A percentile compares a stretch with the other conserved stretches of the same genome.
Evolutionary conservation across 2,888 invertebrate genomes (phyloP).

Genomic region (Elgonia sp.): DNA sequence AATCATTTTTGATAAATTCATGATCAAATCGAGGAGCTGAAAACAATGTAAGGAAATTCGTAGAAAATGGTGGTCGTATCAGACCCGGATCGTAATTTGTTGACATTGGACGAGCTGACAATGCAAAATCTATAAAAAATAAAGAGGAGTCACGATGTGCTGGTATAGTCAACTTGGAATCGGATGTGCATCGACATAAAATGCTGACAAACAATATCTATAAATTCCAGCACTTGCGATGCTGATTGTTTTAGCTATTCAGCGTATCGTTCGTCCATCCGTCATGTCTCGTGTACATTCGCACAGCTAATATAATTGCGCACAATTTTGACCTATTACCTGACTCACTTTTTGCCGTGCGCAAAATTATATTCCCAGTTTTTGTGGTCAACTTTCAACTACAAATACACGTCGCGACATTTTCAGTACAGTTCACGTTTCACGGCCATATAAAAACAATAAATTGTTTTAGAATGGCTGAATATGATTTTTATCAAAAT

Average conservation of each 20-base stretch:
- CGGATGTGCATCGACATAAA: constrained; percentile 75
- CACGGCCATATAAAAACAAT: background rate
- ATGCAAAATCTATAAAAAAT: constrained; percentile 60
- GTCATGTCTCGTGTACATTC: constrained; percentile 57
- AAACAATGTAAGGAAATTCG: constrained; percentile 12
- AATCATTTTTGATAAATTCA: background rate
- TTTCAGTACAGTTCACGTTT: constrained; percentile 11
- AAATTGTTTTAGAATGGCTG: constrained; percentile 6
- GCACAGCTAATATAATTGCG: constrained; percentile 62
- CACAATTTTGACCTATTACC: constrained; percentile 68
- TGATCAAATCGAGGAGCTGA: background rate
- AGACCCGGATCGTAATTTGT: constrained; percentile 53
- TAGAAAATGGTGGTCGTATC: background rate
- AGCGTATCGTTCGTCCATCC: constrained; percentile 66
- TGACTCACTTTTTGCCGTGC: constrained; percentile 48
- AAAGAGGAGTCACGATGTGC: constrained; percentile 58
- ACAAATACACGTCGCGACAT: constrained; percentile 24
- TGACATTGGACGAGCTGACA: constrained; percentile 69
- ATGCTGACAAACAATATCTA: constrained; percentile 76
- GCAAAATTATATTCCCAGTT: constrained; percentile 55
- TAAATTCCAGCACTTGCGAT: constrained; percentile 71
- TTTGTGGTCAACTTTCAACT: constrained; percentile 27
- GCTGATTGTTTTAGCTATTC: constrained; percentile 76
- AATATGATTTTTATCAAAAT: no score
- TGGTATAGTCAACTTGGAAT: constrained; percentile 63